Evolutionary conservation across 1,140 invertebrate genomes (phyloP), one percentile per base, ranked within the genome.

Genomic region (Bactericera cockerelli): DNA sequence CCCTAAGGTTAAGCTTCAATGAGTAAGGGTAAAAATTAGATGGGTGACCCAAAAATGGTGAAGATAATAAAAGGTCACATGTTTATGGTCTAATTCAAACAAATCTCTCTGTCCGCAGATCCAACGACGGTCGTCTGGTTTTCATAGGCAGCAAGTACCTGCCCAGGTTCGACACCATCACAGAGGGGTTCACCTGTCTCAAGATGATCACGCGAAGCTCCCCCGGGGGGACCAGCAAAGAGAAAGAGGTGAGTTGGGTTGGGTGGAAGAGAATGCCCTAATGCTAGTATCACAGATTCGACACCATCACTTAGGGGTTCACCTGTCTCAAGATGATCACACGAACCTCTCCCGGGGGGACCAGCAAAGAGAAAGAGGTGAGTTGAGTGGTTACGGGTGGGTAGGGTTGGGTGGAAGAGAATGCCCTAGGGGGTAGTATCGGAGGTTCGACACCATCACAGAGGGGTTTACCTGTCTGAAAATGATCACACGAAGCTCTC

Each of bases 401-500:
- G 24, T 56, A 11, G 22, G 1, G 26, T n/a, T n/a, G n/a, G n/a
- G n/a, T n/a, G n/a, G n/a, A n/a, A n/a, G n/a, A n/a, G n/a, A n/a
- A n/a, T n/a, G n/a, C n/a, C n/a, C n/a, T n/a, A n/a, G n/a, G n/a
- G n/a, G n/a, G n/a, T n/a, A n/a, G n/a, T n/a, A n/a, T n/a, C n/a
- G n/a, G n/a, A 75, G 75, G 64, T 84, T 83, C 68, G 79, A 83
- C 56, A 75, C 75, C 0, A 66, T 83, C 2, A 77, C 74, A 3
- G 81, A 84, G 69, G 83, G 83, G 1, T 83, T 85, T 60, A 84
- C 83, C 8, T 80, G 80, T 0, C 69, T 86, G 24, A 82, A 81
- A 66, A 84, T 86, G 81, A 72, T 83, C 1, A 76, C 73, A 1
- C 70, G 77, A 61, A 73, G 68, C 2, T 31, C 28, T 31, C 28